Evolutionary conservation across 1,140 invertebrate genomes (phyloP), one percentile per base, ranked within the genome.

Genomic region (Neocloeon triangulifer): DNA sequence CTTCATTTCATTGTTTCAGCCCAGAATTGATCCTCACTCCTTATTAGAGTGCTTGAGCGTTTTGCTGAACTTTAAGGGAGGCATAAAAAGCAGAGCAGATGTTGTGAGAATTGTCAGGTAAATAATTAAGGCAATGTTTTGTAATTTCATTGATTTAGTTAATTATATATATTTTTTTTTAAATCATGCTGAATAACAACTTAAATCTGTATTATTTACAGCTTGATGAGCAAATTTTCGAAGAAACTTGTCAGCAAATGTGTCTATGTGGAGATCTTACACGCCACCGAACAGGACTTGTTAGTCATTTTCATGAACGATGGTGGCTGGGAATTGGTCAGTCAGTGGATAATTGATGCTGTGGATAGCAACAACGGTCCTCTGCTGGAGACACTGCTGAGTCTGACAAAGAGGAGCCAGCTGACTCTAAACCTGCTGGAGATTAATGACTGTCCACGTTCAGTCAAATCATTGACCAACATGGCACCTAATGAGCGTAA

Each of bases 231-330:
- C 16, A 88, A 89, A 52, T 89, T 80, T 62, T 91, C 85, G 1
- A 88, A 81, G 49, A 94, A 94, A 53, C 57, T 94, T 32, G 86
- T 94, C 19, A 89, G 84, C 41, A 88, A 88, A 59, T 92, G 85
- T 58, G 80, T 91, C 41, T 95, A 94, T 49, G 72, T 89, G 37
- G 80, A 91, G 53, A 89, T 95, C 43, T 56, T 94, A 27, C 81
- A 81, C 55, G 73, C 71, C 25, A 89, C 86, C n/a, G 68, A 80
- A 43, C 64, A 68, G 1, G 73, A 81, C 39, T 59, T 89, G 34
- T 58, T 92, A 19, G 74, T 74, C 32, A 66, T 73, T 46, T 91
- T 91, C 52, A 82, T 94, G 69, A 64, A 66, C 28, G 72, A 71
- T 34, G 84, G 80, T 40, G 88, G 86, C 18, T 95, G 88, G 88